Conservation (phyloP, 1,140 invertebrate genomes). For the Sycophila sp. region DNA sequence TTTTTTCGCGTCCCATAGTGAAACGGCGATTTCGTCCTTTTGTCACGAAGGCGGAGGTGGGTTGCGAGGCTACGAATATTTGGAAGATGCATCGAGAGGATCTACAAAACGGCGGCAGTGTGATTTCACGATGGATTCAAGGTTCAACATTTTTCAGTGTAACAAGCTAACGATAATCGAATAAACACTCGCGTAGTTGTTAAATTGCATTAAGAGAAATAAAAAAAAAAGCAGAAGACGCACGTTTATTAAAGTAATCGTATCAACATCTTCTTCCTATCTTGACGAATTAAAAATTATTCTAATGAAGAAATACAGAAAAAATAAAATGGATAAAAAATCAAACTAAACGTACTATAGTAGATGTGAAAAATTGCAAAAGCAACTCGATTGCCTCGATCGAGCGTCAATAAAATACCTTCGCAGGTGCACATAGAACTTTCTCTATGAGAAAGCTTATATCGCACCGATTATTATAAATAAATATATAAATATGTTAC, state of each 20-base stretch:
- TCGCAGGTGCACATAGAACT: not conserved
- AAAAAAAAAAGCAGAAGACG: too few species aligned
- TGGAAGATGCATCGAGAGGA: too few species aligned
- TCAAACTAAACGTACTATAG: not conserved
- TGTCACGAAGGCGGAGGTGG: too few species aligned
- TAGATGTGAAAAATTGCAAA: not conserved
- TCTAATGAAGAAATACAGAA: too few species aligned
- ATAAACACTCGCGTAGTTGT: not conserved
- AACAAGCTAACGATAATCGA: constrained; percentile 24
- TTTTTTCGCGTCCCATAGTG: too few species aligned
- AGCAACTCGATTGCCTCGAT: constrained; percentile 11
- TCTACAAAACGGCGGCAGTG: too few species aligned
- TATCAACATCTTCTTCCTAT: constrained; percentile 1
- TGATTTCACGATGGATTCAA: too few species aligned
- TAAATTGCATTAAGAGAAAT: not conserved
- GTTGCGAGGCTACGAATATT: too few species aligned
- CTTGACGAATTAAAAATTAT: not conserved
- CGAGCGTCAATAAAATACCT: not conserved
- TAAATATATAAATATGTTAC: constrained; percentile 24
- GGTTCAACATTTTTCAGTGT: constrained; percentile 12
- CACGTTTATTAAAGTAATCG: not conserved
- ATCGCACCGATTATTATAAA: constrained; percentile 14
- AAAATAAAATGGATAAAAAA: too few species aligned
- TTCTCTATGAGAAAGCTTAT: constrained; percentile 33
- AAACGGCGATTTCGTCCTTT: too few species aligned